Base-by-base conservation (phyloP, 2,888 invertebrate genomes). In the Laothoe populi region DNA sequence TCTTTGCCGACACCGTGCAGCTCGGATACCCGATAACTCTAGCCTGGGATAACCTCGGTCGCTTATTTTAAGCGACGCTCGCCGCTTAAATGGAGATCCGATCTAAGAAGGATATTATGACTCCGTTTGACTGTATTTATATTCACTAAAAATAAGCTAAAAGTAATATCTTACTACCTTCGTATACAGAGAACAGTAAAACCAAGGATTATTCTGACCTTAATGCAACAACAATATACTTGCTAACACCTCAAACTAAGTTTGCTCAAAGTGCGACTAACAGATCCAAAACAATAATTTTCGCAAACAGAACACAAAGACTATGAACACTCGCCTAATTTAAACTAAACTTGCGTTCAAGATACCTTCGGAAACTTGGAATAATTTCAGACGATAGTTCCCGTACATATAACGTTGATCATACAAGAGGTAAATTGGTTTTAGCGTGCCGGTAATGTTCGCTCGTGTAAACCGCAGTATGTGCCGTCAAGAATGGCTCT, bases 271-370 rank as follows among this genome's bases (percentile, higher is more conserved):
- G 42, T 26, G 31, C 19, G 31, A 53, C 53, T 19, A 35, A 53
- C 19, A 53, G 35, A 31, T 35, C 19, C 31, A 53, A 35, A 53
- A 31, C 53, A 53, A 53, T 53, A 53, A 35, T 53, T 53, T 53
- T 53, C 53, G 19, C 53, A 35, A 53, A 53, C 53, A 46, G 11
- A 53, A 53, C 19, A 4, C n/a, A n/a, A n/a, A n/a, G n/a, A n/a
- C n/a, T n/a, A n/a, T 4, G 31, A 35, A 53, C 31, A 44, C 19
- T 35, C 16, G 16, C 16, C 24, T 49, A 31, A 53, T 53, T 19
- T 35, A 35, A 35, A 31, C 19, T 35, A 53, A 53, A 53, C 53
- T 21, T 31, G 7, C 13, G 48, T 48, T 26, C 23, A 53, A 53
- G 31, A 11, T 53, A 53, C 31, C 53, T 35, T 35, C 19, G 0